Evolutionary conservation across 2,113 vertebrate genomes (phyloP).

Genomic region (Cheirogaleus medius): DNA sequence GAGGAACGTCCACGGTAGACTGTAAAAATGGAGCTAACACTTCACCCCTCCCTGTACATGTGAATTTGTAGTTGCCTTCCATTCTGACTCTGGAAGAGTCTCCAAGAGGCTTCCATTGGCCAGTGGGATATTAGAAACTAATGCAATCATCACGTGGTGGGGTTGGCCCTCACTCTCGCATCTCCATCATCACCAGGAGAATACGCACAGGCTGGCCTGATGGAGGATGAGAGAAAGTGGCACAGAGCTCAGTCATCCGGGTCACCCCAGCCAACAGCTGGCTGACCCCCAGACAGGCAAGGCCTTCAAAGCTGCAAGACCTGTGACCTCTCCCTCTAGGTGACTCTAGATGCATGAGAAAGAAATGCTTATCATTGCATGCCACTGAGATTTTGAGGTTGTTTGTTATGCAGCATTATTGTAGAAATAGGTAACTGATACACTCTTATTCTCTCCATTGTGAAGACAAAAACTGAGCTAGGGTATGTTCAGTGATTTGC

Average conservation of each 20-base stretch:
- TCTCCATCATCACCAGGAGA: neutral
- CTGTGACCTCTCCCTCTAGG: neutral
- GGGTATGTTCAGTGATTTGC: neutral
- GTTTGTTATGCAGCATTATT: neutral
- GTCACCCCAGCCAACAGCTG: too few relatives aligned
- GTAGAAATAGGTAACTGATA: too few relatives aligned
- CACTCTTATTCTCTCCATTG: neutral
- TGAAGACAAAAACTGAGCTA: neutral
- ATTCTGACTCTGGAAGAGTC: neutral
- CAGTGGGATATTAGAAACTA: too few relatives aligned
- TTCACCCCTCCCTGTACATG: neutral
- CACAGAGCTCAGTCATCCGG: too few relatives aligned
- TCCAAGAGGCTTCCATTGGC: neutral
- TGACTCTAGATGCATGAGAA: neutral
- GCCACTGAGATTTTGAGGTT: neutral
- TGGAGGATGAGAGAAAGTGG: neutral
- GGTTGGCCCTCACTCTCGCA: neutral
- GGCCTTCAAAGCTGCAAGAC: neutral
- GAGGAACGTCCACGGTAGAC: neutral
- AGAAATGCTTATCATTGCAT: fast-evolving
- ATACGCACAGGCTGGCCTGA: neutral
- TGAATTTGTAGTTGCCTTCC: neutral
- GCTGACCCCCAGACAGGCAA: neutral
- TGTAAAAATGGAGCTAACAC: fast-evolving
- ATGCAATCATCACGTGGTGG: neutral